phyloP scores from a whole-genome alignment of 2,797 vertebrate genomes.

The Gadopsis marmoratus region DNA sequence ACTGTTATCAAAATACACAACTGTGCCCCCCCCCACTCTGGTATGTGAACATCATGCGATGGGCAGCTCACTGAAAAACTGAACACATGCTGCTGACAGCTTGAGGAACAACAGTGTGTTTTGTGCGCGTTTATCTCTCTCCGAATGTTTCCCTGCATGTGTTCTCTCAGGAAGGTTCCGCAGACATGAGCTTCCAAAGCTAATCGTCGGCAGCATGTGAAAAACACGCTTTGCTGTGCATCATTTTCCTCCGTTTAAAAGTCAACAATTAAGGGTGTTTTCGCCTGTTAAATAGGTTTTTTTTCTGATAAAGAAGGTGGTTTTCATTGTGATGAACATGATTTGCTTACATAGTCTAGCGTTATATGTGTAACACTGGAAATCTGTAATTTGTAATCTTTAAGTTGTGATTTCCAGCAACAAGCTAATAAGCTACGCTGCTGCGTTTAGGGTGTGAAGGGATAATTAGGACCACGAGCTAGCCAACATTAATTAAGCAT shows the following conservation, averaged over 20 bases:
- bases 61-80: slow-evolving; percentile 44
- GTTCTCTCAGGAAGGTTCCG: slow-evolving; percentile 18
- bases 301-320: neutral
- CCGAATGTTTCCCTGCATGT: slow-evolving; percentile 33
- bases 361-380: neutral
- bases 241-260: neutral
- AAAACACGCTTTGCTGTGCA: neutral
- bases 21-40: slow-evolving; percentile 26
- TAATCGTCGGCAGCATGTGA: neutral
- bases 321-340: neutral
- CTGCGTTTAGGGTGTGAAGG: neutral
- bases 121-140: slow-evolving; percentile 23
- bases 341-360: neutral
- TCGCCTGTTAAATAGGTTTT: neutral
- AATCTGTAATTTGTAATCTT: neutral
- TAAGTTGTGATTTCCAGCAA: neutral
- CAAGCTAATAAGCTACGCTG: neutral
- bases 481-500: neutral
- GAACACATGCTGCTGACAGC: slow-evolving; percentile 61
- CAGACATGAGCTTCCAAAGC: slow-evolving; percentile 14
- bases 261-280: neutral
- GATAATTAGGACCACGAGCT: neutral
- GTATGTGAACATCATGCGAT: slow-evolving; percentile 58
- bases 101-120: slow-evolving; percentile 61
- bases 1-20: slow-evolving; percentile 72